phyloP scores from a whole-genome alignment of 2,113 vertebrate species.

The Apistogramma diplotaenia region DNA sequence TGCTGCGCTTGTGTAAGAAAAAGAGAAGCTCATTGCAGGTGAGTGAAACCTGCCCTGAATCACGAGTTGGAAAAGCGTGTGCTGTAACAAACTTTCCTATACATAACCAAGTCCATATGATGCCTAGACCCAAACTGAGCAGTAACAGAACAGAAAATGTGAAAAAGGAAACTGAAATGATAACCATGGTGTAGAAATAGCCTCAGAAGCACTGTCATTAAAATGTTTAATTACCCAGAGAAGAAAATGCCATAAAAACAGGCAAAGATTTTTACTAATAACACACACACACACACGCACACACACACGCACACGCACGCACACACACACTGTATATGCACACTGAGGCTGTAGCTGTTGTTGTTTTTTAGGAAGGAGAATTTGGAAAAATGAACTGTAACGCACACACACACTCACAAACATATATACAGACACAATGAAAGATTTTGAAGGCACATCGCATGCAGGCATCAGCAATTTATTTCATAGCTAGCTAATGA shows the following conservation, averaged over 20 bases:
- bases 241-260: neutral
- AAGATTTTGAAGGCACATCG: neutral
- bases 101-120: neutral
- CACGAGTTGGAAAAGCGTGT: neutral
- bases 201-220: neutral
- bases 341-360: neutral
- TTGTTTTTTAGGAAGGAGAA: neutral
- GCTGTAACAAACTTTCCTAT: neutral
- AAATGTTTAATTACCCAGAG: neutral
- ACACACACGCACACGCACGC: too few species aligned
- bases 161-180: neutral
- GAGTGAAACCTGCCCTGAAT: neutral
- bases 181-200: neutral
- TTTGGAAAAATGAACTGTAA: neutral
- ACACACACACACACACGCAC: too few species aligned
- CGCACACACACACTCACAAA: neutral
- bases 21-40: too few species aligned
- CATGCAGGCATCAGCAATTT: neutral
- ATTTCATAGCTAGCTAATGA: neutral
- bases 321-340: neutral
- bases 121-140: neutral
- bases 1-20: neutral
- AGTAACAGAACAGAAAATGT: neutral
- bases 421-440: neutral
- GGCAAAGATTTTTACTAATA: neutral